Conservation (phyloP, 2,888 invertebrate species). For the Trichogramma evanescens region DNA sequence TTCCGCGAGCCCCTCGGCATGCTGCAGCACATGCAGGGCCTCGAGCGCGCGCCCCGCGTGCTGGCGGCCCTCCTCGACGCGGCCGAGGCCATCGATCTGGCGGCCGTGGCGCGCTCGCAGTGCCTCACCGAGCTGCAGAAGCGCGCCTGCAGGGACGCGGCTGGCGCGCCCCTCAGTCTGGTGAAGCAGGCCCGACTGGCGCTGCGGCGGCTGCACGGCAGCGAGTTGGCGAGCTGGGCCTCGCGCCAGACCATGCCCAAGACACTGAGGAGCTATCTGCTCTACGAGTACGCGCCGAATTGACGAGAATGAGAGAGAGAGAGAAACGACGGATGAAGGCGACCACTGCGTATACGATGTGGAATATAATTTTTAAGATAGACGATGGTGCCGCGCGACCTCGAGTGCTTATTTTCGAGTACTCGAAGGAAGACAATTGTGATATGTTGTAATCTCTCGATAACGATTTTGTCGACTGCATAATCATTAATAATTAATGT, state of each 20-base stretch:
- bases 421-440: too few species aligned
- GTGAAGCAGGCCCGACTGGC: slow-evolving; percentile 60
- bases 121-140: slow-evolving; percentile 61
- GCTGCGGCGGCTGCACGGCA: slow-evolving; percentile 55
- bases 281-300: slow-evolving; percentile 53
- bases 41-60: slow-evolving; percentile 49
- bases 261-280: slow-evolving; percentile 60
- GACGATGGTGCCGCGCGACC: too few species aligned
- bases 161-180: slow-evolving; percentile 60
- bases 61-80: slow-evolving; percentile 65
- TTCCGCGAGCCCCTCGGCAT: slow-evolving; percentile 79
- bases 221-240: slow-evolving; percentile 53
- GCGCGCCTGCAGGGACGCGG: slow-evolving; percentile 57
- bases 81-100: slow-evolving; percentile 70
- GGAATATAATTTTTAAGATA: too few species aligned
- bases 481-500: too few species aligned
- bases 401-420: too few species aligned
- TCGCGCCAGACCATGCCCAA: slow-evolving; percentile 59
- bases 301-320: too few species aligned
- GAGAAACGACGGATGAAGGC: too few species aligned
- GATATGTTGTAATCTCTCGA: too few species aligned
- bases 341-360: too few species aligned
- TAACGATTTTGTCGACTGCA: too few species aligned
- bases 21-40: slow-evolving; percentile 68
- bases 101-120: slow-evolving; percentile 70